phyloP scores from a whole-genome alignment of 2,113 vertebrate species.

The Elachura formosa region DNA sequence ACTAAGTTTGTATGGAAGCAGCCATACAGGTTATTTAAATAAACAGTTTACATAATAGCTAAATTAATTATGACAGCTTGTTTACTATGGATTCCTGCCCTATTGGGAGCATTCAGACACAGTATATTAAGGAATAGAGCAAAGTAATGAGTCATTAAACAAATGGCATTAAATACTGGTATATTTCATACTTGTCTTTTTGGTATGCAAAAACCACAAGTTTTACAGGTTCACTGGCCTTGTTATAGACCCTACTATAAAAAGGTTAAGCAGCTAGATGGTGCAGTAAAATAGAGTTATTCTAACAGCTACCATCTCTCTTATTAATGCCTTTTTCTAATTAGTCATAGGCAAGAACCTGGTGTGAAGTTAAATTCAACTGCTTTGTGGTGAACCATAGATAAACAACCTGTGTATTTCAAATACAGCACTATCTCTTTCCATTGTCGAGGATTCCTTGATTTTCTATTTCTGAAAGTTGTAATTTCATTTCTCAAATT shows the following conservation, averaged over 20 bases:
- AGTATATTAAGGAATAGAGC: background rate
- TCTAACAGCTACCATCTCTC: background rate
- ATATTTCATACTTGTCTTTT: background rate
- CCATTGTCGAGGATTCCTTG: background rate
- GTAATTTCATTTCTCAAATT: background rate
- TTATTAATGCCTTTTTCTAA: background rate
- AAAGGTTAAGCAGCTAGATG: background rate
- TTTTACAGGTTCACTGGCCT: background rate
- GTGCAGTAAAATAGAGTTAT: background rate
- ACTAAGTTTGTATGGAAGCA: background rate
- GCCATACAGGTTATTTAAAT: background rate
- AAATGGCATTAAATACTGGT: background rate
- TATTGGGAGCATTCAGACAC: constrained; percentile 32
- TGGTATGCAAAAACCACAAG: background rate
- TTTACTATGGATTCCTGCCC: constrained; percentile 6
- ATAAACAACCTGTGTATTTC: background rate
- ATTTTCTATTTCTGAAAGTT: background rate
- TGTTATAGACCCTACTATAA: background rate
- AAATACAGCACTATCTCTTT: background rate
- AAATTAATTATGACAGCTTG: constrained; percentile 30
- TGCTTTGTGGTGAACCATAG: background rate
- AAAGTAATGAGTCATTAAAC: background rate
- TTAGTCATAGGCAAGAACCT: background rate
- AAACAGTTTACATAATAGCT: background rate
- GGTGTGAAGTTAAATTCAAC: background rate